Evolutionary conservation across 2,797 vertebrate species (phyloP).

Genomic region (Trichosurus vulpecula): DNA sequence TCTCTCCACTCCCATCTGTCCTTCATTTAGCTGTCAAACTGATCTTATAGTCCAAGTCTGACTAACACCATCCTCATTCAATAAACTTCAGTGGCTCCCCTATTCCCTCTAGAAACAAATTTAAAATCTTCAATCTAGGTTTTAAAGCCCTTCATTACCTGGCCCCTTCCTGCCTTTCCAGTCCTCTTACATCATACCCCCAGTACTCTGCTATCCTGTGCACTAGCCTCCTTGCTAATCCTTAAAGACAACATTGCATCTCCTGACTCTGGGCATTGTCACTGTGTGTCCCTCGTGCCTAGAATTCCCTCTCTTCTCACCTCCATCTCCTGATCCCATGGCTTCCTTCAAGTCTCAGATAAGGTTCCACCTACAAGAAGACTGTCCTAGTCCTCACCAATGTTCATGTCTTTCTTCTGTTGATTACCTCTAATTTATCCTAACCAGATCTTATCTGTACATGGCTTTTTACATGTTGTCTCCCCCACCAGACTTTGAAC

Average conservation of each 20-base stretch:
- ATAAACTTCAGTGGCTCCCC: background rate
- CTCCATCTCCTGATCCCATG: background rate
- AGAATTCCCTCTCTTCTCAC: background rate
- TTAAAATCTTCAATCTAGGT: background rate
- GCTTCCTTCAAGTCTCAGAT: background rate
- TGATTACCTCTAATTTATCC: background rate
- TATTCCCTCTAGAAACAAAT: background rate
- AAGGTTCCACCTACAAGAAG: background rate
- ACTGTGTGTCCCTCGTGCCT: background rate
- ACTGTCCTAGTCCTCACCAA: background rate
- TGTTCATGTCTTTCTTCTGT: background rate
- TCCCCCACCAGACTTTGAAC: background rate
- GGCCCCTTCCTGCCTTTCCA: background rate
- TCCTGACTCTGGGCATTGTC: background rate
- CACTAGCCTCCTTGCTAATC: background rate
- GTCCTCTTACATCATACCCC: background rate
- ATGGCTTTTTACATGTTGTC: background rate
- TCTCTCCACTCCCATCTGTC: background rate
- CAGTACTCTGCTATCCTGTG: background rate
- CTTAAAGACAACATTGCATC: background rate
- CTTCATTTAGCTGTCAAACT: background rate
- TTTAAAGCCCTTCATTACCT: background rate
- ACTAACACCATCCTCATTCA: background rate
- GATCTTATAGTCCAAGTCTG: background rate
- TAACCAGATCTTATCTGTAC: background rate